Percentiles rank a stretch among this genome's conserved stretches.
Conservation (phyloP, 1,140 invertebrate species). For the Brachionus calyciflorus region DNA sequence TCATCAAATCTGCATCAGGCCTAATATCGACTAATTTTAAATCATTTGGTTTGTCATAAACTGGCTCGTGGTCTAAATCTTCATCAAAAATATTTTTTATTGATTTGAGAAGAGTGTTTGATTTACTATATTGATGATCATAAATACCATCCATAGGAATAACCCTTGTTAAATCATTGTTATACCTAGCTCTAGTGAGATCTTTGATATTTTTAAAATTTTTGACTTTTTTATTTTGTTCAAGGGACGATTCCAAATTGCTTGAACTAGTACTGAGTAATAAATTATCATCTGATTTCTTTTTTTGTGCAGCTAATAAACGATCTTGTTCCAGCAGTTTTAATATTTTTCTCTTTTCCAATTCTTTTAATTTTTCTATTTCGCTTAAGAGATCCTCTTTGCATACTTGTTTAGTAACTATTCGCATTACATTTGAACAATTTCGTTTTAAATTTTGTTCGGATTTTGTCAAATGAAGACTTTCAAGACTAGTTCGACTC, state of each 20-base stretch:
- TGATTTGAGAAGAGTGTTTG: neutral
- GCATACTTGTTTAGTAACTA: neutral
- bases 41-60: slow-evolving; percentile 22
- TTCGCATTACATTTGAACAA: neutral
- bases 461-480: neutral
- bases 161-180: too few relatives aligned
- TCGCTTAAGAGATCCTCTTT: neutral
- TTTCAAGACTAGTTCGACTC: neutral
- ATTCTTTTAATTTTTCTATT: neutral
- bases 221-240: too few relatives aligned
- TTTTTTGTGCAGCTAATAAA: neutral
- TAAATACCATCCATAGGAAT: too few relatives aligned
- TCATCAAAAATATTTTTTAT: neutral
- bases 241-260: neutral
- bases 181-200: too few relatives aligned
- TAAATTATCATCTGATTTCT: neutral
- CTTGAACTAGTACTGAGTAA: neutral
- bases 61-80: neutral
- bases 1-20: neutral
- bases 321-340: neutral
- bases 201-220: too few relatives aligned
- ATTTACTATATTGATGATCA: neutral
- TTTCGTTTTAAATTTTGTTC: neutral
- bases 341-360: neutral
- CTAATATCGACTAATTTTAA: neutral